These are phyloP conservation scores for Phalloptychus januarius DNA, from an alignment of 2,797 vertebrate genomes.

Conservation along the genomic window DNA sequence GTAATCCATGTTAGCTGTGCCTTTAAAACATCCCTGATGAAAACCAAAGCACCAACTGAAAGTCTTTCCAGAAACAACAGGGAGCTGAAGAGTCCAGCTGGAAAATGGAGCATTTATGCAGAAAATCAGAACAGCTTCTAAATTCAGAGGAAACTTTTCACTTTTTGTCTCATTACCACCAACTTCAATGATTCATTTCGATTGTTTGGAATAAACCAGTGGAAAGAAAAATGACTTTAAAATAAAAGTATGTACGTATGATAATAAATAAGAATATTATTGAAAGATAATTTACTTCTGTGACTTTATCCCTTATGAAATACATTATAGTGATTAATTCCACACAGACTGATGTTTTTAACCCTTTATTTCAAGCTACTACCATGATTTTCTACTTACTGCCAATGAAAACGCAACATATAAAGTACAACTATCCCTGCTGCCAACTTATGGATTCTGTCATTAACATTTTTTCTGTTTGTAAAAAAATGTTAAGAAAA, in stretches of 20 bases:
- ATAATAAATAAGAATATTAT: neutral
- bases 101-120: slow-evolving; percentile 40
- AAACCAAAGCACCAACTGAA: slow-evolving; percentile 29
- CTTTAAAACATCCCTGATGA: slow-evolving; percentile 71
- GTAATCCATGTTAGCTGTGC: slow-evolving; percentile 53
- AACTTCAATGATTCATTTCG: neutral
- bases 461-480: too few relatives aligned
- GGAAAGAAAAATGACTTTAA: neutral
- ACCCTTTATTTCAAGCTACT: too few relatives aligned
- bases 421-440: too few relatives aligned
- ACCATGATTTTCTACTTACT: too few relatives aligned
- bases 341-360: neutral
- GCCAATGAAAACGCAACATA: too few relatives aligned
- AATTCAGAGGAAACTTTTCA: neutral
- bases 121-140: slow-evolving; percentile 21
- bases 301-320: neutral
- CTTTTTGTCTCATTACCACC: neutral
- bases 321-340: neutral
- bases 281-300: neutral
- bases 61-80: slow-evolving; percentile 42
- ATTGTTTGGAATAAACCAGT: neutral
- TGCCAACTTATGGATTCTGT: too few relatives aligned
- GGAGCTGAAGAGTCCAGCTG: slow-evolving; percentile 46
- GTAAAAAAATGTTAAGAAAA: neutral
- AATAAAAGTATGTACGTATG: neutral